phyloP scores from a whole-genome alignment of 2,888 invertebrate species.

The Drosophila pseudotakahashii region DNA sequence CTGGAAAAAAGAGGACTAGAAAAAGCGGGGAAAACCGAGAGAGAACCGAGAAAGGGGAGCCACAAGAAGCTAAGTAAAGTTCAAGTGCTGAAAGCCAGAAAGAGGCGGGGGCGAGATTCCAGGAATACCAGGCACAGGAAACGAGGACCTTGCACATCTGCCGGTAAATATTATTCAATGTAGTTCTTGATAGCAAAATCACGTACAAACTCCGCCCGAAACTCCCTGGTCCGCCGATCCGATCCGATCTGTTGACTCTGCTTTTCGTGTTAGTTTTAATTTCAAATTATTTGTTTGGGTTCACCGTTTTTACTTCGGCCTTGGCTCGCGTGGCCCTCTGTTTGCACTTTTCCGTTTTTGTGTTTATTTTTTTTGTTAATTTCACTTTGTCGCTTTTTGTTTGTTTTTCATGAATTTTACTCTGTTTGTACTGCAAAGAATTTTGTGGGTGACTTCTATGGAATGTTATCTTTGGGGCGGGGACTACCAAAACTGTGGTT shows the following conservation, averaged over 20 bases:
- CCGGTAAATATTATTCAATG: slow-evolving; percentile 63
- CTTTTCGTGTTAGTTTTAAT: slow-evolving; percentile 48
- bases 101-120: background rate
- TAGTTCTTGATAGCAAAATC: slow-evolving; percentile 60
- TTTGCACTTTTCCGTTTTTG: slow-evolving; percentile 35
- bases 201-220: slow-evolving; percentile 49
- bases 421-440: slow-evolving; percentile 35
- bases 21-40: slow-evolving; percentile 11
- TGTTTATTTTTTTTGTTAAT: slow-evolving; percentile 41
- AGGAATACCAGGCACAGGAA: background rate
- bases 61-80: slow-evolving; percentile 45
- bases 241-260: slow-evolving; percentile 10
- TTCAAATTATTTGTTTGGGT: slow-evolving; percentile 62
- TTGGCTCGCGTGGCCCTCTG: slow-evolving; percentile 27
- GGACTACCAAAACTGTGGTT: background rate
- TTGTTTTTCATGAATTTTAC: slow-evolving; percentile 49
- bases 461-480: slow-evolving; percentile 28
- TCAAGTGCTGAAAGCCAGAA: slow-evolving; percentile 35
- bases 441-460: slow-evolving; percentile 9
- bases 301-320: slow-evolving; percentile 31
- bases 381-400: slow-evolving; percentile 44
- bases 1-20: slow-evolving; percentile 31
- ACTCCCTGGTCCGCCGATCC: slow-evolving; percentile 4
- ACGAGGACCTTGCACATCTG: slow-evolving; percentile 20
- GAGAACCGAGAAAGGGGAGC: slow-evolving; percentile 4